Conservation (phyloP, 2,888 invertebrate species). For the Polyommatus iphigenia region DNA sequence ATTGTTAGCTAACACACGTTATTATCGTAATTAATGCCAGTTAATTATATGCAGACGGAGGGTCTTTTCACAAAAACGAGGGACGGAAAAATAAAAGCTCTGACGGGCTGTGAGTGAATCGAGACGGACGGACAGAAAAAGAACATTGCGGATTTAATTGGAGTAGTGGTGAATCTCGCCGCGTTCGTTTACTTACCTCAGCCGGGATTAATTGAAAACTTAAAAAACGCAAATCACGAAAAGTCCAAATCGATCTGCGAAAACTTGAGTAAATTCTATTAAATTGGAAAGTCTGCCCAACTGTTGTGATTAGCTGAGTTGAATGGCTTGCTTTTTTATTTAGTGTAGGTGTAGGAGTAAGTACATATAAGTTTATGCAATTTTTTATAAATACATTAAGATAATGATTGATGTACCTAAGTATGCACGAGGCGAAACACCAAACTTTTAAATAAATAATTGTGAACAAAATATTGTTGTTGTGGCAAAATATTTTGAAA, state of each 20-base stretch:
- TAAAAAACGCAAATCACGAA: slow-evolving; percentile 33
- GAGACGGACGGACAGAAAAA: slow-evolving; percentile 49
- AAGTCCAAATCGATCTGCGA: slow-evolving; percentile 5
- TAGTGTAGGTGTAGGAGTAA: too few relatives aligned
- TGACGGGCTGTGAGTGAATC: slow-evolving; percentile 38
- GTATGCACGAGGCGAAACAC: too few relatives aligned
- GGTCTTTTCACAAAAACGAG: slow-evolving; percentile 15
- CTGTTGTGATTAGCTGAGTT: neutral
- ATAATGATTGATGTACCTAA: too few relatives aligned
- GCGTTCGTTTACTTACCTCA: slow-evolving; percentile 61
- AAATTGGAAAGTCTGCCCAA: neutral
- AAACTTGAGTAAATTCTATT: neutral
- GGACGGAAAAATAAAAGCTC: slow-evolving; percentile 30
- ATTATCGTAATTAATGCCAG: slow-evolving; percentile 4
- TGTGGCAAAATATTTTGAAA: neutral
- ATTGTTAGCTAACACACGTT: slow-evolving; percentile 44
- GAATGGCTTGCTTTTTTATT: neutral
- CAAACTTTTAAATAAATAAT: too few relatives aligned
- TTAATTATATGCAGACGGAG: slow-evolving; percentile 17
- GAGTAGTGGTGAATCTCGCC: slow-evolving; percentile 49
- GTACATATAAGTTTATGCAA: too few relatives aligned
- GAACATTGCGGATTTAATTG: slow-evolving; percentile 52
- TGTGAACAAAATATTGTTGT: too few relatives aligned
- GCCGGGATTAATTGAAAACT: slow-evolving; percentile 64
- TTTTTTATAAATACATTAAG: too few relatives aligned